A percentile compares a stretch with the other conserved stretches of the same genome.
These are phyloP conservation scores for Aleiodes leptofemur DNA, from an alignment of 2,888 invertebrate species.

Conservation along the genomic window DNA sequence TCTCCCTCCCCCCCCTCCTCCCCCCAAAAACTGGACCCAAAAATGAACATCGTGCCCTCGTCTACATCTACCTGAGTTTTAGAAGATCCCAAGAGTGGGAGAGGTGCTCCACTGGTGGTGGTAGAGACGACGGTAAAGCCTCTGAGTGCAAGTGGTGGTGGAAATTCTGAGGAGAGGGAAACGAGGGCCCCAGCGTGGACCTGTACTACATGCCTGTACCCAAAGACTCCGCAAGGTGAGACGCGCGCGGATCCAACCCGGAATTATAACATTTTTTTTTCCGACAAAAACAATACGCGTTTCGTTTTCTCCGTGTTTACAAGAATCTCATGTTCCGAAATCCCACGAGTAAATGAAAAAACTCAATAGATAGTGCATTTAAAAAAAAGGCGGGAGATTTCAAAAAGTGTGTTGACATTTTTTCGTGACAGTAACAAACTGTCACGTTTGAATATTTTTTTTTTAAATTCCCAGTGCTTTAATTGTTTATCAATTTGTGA, in stretches of 20 bases:
- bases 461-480: too few relatives aligned
- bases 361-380: too few relatives aligned
- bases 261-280: constrained; percentile 20
- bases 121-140: constrained; percentile 47
- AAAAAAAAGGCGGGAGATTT: too few relatives aligned
- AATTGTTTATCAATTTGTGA: constrained; percentile 3
- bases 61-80: constrained; percentile 47
- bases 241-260: constrained; percentile 68
- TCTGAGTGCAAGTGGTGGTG: constrained; percentile 39
- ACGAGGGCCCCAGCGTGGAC: constrained; percentile 69
- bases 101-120: constrained; percentile 46
- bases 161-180: constrained; percentile 54
- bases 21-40: background rate
- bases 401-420: background rate
- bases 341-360: background rate
- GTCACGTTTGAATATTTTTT: background rate
- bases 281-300: background rate
- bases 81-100: constrained; percentile 47
- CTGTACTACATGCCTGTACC: constrained; percentile 70
- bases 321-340: background rate
- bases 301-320: background rate
- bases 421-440: background rate
- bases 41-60: too few relatives aligned
- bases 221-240: constrained; percentile 74
- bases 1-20: too few relatives aligned